Percentiles rank a stretch among this genome's conserved stretches.
Evolutionary conservation across 2,113 vertebrate genomes (phyloP).

Genomic region (Crocuta crocuta): DNA sequence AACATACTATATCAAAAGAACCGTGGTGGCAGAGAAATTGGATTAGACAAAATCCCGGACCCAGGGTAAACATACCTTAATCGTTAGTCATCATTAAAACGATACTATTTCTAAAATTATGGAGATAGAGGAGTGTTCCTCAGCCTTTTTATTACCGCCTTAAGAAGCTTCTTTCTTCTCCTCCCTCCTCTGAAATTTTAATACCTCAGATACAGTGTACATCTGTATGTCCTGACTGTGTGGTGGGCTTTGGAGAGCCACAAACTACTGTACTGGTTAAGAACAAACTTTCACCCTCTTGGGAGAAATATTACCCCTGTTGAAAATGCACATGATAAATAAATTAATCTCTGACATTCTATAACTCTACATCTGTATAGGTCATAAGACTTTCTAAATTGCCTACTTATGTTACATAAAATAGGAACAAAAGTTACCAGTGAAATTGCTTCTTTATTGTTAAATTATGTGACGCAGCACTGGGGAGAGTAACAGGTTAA

Average conservation of each 20-base stretch:
- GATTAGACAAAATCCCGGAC: not conserved
- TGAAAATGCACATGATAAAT: conserved; percentile 16
- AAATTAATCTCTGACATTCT: not conserved
- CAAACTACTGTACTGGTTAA: not conserved
- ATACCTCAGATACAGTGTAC: not conserved
- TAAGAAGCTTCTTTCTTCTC: not conserved
- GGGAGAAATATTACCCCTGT: not conserved
- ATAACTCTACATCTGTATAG: not conserved
- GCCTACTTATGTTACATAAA: not conserved
- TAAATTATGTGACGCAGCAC: not conserved
- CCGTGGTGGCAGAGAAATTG: not conserved
- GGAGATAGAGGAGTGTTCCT: not conserved
- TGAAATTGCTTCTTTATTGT: not conserved
- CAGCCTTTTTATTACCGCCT: not conserved
- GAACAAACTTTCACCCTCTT: not conserved
- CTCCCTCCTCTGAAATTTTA: not conserved
- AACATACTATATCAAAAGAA: not conserved
- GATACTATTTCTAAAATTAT: not conserved
- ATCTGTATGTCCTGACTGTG: not conserved
- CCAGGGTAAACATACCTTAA: not conserved
- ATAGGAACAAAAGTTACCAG: not conserved
- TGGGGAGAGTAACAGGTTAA: conserved; percentile 43
- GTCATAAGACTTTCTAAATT: conserved; percentile 8
- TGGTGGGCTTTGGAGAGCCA: not conserved
- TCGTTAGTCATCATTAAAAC: not conserved